phyloP scores from a whole-genome alignment of 2,113 vertebrate genomes.

The Pteronura brasiliensis region DNA sequence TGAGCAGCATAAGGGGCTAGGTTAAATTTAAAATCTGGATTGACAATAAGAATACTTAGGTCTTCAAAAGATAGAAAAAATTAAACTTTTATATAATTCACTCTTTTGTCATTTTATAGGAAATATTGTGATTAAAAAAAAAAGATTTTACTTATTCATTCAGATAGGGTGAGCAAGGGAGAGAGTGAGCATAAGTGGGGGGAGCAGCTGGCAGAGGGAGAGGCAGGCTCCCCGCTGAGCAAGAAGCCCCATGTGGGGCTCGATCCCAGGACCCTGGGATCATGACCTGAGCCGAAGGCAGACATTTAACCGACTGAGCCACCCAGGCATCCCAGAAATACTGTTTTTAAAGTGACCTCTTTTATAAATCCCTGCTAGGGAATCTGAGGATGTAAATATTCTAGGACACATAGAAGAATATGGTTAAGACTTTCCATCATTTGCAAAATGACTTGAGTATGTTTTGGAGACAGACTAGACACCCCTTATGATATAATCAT shows the following conservation, averaged over 20 bases:
- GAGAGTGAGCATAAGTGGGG: no score
- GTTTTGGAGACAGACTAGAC: not conserved
- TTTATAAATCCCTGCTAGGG: not conserved
- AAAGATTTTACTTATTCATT: no score
- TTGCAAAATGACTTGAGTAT: not conserved
- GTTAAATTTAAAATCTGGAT: conserved; percentile 36
- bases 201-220: no score
- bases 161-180: no score
- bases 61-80: conserved; percentile 22
- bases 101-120: not conserved
- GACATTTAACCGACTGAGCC: no score
- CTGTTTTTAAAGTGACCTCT: conserved; percentile 11
- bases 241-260: no score
- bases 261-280: no score
- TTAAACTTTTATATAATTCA: not conserved
- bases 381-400: not conserved
- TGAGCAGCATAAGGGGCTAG: not conserved
- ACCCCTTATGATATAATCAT: not conserved
- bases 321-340: not conserved
- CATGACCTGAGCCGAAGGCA: no score
- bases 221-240: no score
- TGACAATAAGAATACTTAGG: not conserved
- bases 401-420: not conserved
- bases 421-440: not conserved
- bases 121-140: not conserved